A percentile compares a stretch with the other conserved stretches of the same genome.
Evolutionary conservation across 2,797 vertebrate genomes (phyloP).

Genomic region (Acrossocheilus wenchowensis): DNA sequence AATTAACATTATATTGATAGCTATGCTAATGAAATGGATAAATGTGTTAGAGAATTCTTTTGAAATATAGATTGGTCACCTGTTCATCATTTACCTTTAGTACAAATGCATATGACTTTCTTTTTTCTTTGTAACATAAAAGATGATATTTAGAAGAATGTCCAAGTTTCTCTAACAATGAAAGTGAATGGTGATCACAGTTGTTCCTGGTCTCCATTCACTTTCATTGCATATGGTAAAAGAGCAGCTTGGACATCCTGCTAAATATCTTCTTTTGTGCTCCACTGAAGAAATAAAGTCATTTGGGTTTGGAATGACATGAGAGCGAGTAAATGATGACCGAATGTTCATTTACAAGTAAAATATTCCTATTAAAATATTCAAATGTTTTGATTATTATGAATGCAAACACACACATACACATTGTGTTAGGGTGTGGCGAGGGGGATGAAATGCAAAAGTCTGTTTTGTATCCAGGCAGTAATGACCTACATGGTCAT

Average conservation of each 20-base stretch:
- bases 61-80: not conserved
- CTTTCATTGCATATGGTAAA: not conserved
- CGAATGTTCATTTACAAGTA: not conserved
- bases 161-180: not conserved
- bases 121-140: not conserved
- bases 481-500: conserved; percentile 49
- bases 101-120: too few relatives aligned
- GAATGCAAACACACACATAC: not conserved
- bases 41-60: not conserved
- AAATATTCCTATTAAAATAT: not conserved
- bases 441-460: not conserved
- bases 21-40: not conserved
- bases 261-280: not conserved
- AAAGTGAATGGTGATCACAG: not conserved
- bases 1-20: not conserved
- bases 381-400: not conserved
- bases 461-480: conserved; percentile 24
- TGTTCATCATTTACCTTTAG: too few relatives aligned
- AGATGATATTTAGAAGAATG: not conserved
- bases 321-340: not conserved
- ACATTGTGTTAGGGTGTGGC: not conserved
- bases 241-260: not conserved
- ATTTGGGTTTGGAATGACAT: not conserved
- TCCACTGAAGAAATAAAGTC: not conserved
- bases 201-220: not conserved